Evolutionary conservation across 2,113 vertebrate genomes (phyloP).

Genomic region (Rhipidura dahli): DNA sequence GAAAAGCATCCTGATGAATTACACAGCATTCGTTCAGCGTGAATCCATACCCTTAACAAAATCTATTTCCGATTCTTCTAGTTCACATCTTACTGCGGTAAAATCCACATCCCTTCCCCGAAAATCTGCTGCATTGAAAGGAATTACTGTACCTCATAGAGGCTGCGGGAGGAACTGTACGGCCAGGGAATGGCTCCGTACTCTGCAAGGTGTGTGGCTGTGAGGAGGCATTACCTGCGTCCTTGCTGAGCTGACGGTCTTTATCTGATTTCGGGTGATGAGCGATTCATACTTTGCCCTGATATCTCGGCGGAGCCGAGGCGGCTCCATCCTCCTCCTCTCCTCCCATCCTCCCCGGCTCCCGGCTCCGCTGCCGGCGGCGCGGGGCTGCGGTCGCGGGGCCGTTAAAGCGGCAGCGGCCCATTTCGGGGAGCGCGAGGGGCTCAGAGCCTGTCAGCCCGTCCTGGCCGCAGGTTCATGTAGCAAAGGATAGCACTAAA

Average conservation of each 20-base stretch:
- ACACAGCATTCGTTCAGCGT: not conserved
- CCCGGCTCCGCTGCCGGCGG: not conserved
- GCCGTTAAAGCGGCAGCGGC: conserved; percentile 71
- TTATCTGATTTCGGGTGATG: conserved; percentile 72
- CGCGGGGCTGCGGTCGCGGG: not conserved
- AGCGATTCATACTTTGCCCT: conserved; percentile 83
- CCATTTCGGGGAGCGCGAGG: not conserved
- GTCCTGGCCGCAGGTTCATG: not conserved
- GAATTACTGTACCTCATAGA: conserved; percentile 76
- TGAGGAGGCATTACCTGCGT: conserved; percentile 77
- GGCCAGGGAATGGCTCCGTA: conserved; percentile 68
- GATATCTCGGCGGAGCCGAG: conserved; percentile 85
- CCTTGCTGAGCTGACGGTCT: conserved; percentile 67
- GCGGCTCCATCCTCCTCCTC: conserved; percentile 88
- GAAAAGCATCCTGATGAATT: not conserved
- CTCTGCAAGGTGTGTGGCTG: conserved; percentile 67
- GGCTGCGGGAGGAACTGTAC: conserved; percentile 70
- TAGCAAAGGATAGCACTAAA: not conserved
- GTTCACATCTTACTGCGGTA: conserved; percentile 50
- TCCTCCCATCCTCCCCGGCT: conserved; percentile 79
- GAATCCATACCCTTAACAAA: not conserved
- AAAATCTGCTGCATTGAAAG: conserved; percentile 67
- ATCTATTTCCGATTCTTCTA: not conserved
- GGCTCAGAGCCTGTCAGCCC: not conserved
- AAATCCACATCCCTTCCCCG: conserved; percentile 64